phyloP scores from a whole-genome alignment of 2,888 invertebrate species.

The Ophioninae sp. region DNA sequence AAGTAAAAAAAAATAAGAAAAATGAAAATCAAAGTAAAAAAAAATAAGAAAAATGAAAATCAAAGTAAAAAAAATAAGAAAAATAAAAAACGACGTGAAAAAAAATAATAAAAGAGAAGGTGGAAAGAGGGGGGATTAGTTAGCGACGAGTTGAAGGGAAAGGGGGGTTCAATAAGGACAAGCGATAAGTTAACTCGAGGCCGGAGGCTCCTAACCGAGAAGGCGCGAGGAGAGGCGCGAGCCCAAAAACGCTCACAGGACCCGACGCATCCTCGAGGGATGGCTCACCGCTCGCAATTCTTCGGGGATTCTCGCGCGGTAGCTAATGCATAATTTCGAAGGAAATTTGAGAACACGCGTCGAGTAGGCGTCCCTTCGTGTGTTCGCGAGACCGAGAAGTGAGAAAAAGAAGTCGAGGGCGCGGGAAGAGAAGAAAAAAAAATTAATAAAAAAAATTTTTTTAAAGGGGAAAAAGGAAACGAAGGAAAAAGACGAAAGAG shows the following conservation, averaged over 20 bases:
- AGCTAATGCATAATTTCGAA: conserved; percentile 68
- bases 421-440: conserved; percentile 16
- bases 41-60: too few species aligned
- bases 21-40: too few species aligned
- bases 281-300: conserved; percentile 32
- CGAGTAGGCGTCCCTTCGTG: conserved; percentile 39
- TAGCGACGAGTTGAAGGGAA: conserved; percentile 56
- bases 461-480: not conserved
- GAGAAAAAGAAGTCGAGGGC: conserved; percentile 42
- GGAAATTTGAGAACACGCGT: conserved; percentile 67
- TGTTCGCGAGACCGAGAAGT: conserved; percentile 27
- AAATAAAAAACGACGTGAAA: not conserved
- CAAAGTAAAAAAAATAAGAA: too few species aligned
- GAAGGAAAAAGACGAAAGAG: not conserved
- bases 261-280: conserved; percentile 6
- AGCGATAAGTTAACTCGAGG: conserved; percentile 64
- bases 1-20: too few species aligned
- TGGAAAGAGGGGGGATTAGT: conserved; percentile 62
- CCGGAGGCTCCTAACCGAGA: conserved; percentile 18
- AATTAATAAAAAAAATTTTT: too few species aligned
- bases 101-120: conserved; percentile 24
- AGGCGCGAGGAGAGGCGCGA: conserved; percentile 17
- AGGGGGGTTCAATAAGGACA: conserved; percentile 68
- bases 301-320: conserved; percentile 54
- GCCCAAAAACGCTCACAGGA: conserved; percentile 25